Evolutionary conservation across 2,797 vertebrate genomes (phyloP).

Genomic region (Scarus forsteni): DNA sequence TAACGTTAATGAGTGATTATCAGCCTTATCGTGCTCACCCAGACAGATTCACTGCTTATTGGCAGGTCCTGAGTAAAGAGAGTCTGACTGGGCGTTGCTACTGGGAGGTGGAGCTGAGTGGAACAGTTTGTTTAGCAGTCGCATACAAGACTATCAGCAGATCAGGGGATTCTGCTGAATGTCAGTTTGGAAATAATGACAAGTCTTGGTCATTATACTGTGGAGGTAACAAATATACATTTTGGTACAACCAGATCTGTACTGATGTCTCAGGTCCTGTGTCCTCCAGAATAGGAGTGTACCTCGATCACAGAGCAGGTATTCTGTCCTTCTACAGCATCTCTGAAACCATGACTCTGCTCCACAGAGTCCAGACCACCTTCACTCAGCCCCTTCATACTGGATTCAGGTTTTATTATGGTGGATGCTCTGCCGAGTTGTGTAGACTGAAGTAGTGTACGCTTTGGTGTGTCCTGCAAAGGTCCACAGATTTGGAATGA

Average conservation of each 20-base stretch:
- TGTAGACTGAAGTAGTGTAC: neutral
- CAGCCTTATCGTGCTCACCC: too few relatives aligned
- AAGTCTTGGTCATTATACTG: constrained; percentile 22
- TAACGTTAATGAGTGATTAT: too few relatives aligned
- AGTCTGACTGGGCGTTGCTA: too few relatives aligned
- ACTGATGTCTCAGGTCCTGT: neutral
- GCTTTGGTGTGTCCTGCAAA: too few relatives aligned
- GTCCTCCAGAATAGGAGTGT: constrained; percentile 27
- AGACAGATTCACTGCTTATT: too few relatives aligned
- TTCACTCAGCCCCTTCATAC: too few relatives aligned
- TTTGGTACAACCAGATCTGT: neutral
- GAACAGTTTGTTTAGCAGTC: neutral
- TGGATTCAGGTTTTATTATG: neutral
- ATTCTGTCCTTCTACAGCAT: too few relatives aligned
- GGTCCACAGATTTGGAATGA: too few relatives aligned
- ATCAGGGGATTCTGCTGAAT: fast-evolving
- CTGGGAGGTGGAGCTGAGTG: neutral
- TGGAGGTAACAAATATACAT: neutral
- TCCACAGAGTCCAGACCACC: too few relatives aligned
- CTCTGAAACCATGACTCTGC: too few relatives aligned
- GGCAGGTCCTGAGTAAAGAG: too few relatives aligned
- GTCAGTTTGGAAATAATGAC: neutral
- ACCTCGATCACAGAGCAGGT: neutral
- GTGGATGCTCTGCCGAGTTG: neutral
- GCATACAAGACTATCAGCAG: neutral